Percentiles rank a stretch among this genome's conserved stretches.
Conservation (phyloP, 2,113 vertebrate species). For the Sylvietta virens region DNA sequence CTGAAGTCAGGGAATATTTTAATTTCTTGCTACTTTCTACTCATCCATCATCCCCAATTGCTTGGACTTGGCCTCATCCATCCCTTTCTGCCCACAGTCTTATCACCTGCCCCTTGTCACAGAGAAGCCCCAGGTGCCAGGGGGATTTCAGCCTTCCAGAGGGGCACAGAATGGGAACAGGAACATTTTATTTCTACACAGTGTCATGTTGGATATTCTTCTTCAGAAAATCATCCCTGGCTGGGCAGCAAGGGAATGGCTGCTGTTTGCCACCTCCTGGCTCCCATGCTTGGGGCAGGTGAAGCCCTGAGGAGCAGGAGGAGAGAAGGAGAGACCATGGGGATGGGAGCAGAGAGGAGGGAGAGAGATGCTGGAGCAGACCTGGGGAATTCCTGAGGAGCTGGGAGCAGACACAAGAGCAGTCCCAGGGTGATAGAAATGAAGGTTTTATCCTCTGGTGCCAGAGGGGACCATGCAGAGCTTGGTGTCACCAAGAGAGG, state of each 20-base stretch:
- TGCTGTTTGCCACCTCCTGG: not conserved
- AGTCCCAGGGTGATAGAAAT: not conserved
- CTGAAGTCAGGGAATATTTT: not conserved
- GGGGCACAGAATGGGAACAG: not conserved
- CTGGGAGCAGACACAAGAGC: not conserved
- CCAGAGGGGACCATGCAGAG: not conserved
- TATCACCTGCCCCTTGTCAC: not conserved
- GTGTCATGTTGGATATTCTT: not conserved
- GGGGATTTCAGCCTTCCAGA: not conserved
- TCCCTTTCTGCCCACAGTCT: not conserved
- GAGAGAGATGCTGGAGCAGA: not conserved
- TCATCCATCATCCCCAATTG: not conserved
- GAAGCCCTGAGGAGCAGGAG: not conserved
- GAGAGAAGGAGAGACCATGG: not conserved
- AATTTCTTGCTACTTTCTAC: not conserved
- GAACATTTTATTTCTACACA: fast-evolving
- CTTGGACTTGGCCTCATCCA: not conserved
- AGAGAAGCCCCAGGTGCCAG: not conserved
- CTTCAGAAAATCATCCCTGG: not conserved
- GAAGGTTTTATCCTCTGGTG: not conserved
- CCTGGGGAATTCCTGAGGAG: not conserved
- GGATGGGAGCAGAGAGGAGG: not conserved
- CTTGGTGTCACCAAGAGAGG: not conserved
- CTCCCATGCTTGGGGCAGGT: not conserved
- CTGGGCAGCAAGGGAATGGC: not conserved